Conservation (phyloP, 2,113 vertebrate species). For the Diadophis punctatus region DNA sequence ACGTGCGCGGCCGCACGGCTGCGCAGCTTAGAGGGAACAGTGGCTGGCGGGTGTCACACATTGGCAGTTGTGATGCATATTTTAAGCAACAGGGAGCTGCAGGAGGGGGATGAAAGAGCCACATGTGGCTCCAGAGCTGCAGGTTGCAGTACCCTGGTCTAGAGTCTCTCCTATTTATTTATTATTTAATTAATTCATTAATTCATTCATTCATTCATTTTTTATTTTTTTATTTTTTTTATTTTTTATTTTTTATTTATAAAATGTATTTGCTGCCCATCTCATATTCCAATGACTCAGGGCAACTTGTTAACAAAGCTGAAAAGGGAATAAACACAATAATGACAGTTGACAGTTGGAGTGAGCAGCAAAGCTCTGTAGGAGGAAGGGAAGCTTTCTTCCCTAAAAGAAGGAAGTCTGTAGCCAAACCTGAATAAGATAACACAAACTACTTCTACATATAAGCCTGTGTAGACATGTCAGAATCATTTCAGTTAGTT, state of each 20-base stretch:
- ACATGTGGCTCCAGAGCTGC: too few relatives aligned
- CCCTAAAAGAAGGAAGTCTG: not conserved
- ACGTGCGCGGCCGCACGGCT: too few relatives aligned
- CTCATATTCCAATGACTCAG: not conserved
- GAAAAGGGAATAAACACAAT: not conserved
- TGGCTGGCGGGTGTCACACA: too few relatives aligned
- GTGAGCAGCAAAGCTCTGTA: not conserved
- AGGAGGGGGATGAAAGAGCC: too few relatives aligned
- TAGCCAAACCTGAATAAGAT: not conserved
- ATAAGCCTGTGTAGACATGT: not conserved
- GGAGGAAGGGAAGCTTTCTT: not conserved
- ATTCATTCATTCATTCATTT: too few relatives aligned
- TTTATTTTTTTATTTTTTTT: too few relatives aligned
- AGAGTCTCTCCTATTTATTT: not conserved
- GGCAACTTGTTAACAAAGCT: not conserved
- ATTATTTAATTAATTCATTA: too few relatives aligned
- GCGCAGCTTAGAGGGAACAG: too few relatives aligned
- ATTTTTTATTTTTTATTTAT: not conserved
- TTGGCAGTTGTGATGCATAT: too few relatives aligned
- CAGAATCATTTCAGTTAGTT: not conserved
- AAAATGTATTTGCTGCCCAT: not conserved
- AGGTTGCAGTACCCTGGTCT: too few relatives aligned
- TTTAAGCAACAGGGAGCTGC: too few relatives aligned
- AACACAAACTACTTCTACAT: not conserved
- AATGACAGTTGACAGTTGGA: not conserved